phyloP scores from a whole-genome alignment of 2,888 invertebrate genomes.

The Tenthredo mesomela region DNA sequence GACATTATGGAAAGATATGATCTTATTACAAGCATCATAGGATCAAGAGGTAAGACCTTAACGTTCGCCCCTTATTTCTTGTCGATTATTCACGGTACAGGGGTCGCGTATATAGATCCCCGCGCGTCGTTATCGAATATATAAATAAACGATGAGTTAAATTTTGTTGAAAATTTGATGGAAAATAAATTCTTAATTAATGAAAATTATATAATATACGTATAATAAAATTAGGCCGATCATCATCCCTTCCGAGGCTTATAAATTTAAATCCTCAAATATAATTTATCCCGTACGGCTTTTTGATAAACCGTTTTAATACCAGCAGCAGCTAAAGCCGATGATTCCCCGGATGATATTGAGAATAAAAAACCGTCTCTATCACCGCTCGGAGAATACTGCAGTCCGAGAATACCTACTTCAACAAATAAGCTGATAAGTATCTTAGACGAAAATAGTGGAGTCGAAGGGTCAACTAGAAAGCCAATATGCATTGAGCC shows the following conservation, averaged over 20 bases:
- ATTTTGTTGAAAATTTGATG: background rate
- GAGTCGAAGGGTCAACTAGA: conserved; percentile 55
- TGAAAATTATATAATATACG: no score
- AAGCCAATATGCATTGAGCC: conserved; percentile 65
- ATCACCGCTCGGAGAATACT: conserved; percentile 1
- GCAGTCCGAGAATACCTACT: conserved; percentile 20
- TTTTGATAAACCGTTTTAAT: background rate
- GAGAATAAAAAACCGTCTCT: background rate
- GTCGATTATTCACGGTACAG: background rate
- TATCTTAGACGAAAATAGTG: conserved; percentile 65
- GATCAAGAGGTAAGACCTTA: conserved; percentile 61
- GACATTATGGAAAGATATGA: conserved; percentile 64
- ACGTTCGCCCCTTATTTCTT: background rate
- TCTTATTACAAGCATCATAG: conserved; percentile 60
- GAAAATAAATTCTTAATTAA: background rate
- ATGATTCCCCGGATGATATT: background rate
- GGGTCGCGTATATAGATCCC: background rate
- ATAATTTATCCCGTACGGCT: background rate
- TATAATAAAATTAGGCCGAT: background rate
- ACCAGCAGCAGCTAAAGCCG: background rate
- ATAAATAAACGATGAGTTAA: background rate
- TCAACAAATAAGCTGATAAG: conserved; percentile 64
- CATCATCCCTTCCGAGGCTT: background rate
- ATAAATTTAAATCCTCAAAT: background rate
- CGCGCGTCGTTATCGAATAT: background rate